Conservation (phyloP, 2,888 invertebrate genomes). For the Leptinotarsa haldemani region DNA sequence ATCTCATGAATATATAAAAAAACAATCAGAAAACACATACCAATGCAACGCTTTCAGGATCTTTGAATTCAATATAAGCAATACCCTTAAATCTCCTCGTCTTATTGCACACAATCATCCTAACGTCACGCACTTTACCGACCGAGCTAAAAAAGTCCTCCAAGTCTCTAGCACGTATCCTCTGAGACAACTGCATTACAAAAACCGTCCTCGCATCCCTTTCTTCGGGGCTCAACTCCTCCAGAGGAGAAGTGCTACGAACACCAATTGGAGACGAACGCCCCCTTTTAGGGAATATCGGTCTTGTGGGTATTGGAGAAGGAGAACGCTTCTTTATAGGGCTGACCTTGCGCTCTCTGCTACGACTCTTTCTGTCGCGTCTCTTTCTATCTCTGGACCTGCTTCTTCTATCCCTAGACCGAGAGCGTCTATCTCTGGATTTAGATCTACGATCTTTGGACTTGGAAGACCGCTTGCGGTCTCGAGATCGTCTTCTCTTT, state of each 20-base stretch:
- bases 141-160: slow-evolving; percentile 99
- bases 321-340: slow-evolving; percentile 49
- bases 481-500: slow-evolving; percentile 59
- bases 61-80: slow-evolving; percentile 99
- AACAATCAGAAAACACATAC: slow-evolving; percentile 68
- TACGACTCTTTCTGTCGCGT: slow-evolving; percentile 48
- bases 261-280: slow-evolving; percentile 55
- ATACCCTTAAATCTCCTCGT: slow-evolving; percentile 99
- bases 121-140: slow-evolving; percentile 97
- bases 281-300: slow-evolving; percentile 41
- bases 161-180: slow-evolving; percentile 92
- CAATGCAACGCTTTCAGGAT: slow-evolving; percentile 96
- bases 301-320: slow-evolving; percentile 42
- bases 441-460: slow-evolving; percentile 57
- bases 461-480: slow-evolving; percentile 52
- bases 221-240: slow-evolving; percentile 94
- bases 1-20: too few relatives aligned
- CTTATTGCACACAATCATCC: slow-evolving; percentile 98
- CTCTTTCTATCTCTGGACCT: slow-evolving; percentile 54
- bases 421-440: slow-evolving; percentile 49
- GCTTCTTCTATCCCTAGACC: slow-evolving; percentile 65
- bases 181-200: slow-evolving; percentile 97
- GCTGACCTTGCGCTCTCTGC: slow-evolving; percentile 48
- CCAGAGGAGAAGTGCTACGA: slow-evolving; percentile 72
- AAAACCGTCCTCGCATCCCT: slow-evolving; percentile 98